These are phyloP conservation scores for Chiridota heheva DNA, from an alignment of 35 echinoderm and acorn worm species.

Conservation along the genomic window DNA sequence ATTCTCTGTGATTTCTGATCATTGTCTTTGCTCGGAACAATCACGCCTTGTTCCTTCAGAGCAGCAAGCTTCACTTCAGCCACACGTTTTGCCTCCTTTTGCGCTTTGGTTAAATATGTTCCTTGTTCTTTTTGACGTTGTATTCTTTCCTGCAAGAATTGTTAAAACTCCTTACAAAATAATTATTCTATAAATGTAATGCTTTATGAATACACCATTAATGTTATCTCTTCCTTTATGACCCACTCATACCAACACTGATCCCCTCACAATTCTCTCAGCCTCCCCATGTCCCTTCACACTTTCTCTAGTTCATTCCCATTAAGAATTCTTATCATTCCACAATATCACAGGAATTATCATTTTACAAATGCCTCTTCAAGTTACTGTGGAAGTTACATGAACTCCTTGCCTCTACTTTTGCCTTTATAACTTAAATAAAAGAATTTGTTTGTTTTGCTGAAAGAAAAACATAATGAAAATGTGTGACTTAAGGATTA, in stretches of 20 bases:
- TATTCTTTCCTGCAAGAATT: slow-evolving; percentile 67
- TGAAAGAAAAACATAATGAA: too few relatives aligned
- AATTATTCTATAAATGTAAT: neutral
- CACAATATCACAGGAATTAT: too few relatives aligned
- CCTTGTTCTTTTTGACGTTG: slow-evolving; percentile 74
- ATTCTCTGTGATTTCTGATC: slow-evolving; percentile 52
- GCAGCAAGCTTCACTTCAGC: slow-evolving; percentile 71
- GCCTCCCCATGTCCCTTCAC: neutral
- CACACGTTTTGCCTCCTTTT: slow-evolving; percentile 69
- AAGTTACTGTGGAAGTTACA: too few relatives aligned
- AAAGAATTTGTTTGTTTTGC: too few relatives aligned
- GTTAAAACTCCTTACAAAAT: neutral
- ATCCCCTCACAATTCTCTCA: neutral
- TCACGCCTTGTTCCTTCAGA: slow-evolving; percentile 76
- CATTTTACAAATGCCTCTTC: too few relatives aligned
- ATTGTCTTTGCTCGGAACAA: slow-evolving; percentile 67
- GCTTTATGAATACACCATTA: neutral
- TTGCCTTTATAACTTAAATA: too few relatives aligned
- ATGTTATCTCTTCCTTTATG: neutral
- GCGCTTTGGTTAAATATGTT: slow-evolving; percentile 75
- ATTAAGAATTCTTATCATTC: neutral
- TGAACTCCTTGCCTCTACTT: too few relatives aligned
- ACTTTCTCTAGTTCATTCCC: neutral
- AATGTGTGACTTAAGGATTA: too few relatives aligned
- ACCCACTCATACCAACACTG: neutral